A percentile compares a stretch with the other conserved stretches of the same genome.
These are phyloP conservation scores for Psylliodes chrysocephalus DNA, from an alignment of 2,888 invertebrate genomes.

Conservation along the genomic window DNA sequence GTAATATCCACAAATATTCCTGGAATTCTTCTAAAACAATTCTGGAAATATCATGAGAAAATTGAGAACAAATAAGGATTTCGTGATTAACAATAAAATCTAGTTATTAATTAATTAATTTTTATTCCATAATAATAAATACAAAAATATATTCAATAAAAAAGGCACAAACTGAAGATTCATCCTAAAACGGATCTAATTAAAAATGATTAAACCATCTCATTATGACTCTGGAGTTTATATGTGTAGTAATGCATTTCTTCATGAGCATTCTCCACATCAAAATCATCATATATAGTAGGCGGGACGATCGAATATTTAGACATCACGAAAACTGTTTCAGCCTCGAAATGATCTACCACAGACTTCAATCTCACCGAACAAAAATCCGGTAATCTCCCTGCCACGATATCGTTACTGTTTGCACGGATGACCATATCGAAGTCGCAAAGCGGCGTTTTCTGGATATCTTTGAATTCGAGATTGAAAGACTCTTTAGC, in stretches of 20 bases:
- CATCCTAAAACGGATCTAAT: no score
- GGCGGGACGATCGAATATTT: slow-evolving; percentile 46
- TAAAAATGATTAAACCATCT: slow-evolving; percentile 22
- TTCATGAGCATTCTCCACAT: slow-evolving; percentile 14
- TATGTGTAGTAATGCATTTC: slow-evolving; percentile 35
- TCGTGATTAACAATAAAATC: no score
- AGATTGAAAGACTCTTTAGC: slow-evolving; percentile 20
- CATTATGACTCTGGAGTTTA: slow-evolving; percentile 32
- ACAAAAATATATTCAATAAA: no score
- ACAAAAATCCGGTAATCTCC: slow-evolving; percentile 42
- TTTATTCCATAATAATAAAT: no score
- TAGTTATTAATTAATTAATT: no score
- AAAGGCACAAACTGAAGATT: no score
- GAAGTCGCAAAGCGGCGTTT: slow-evolving; percentile 39
- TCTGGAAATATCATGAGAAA: no score
- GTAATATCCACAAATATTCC: no score
- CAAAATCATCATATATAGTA: slow-evolving; percentile 42
- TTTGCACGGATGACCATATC: slow-evolving; percentile 21
- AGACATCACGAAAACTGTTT: slow-evolving; percentile 45
- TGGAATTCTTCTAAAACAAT: no score
- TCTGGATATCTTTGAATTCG: slow-evolving; percentile 32
- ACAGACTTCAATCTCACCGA: slow-evolving; percentile 42
- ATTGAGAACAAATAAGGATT: no score
- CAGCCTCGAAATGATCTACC: slow-evolving; percentile 29
- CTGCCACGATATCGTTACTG: slow-evolving; percentile 24